A percentile compares a stretch with the other conserved stretches of the same genome.
phyloP scores from a whole-genome alignment of 2,888 invertebrate species.

The Temnothorax ravouxi region DNA sequence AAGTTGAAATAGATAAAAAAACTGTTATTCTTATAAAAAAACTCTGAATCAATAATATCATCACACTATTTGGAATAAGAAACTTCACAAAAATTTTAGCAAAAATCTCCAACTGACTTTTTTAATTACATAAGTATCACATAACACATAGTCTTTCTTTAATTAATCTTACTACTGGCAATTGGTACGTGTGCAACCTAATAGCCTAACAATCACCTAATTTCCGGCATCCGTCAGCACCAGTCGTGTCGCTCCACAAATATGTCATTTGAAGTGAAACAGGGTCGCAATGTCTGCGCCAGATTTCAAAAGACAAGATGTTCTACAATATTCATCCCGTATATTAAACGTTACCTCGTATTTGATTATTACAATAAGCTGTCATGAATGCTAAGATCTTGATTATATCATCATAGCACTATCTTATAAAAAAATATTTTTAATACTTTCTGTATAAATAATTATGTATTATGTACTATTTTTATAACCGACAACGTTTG shows the following conservation, averaged over 20 bases:
- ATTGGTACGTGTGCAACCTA: slow-evolving; percentile 56
- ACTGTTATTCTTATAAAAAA: too few species aligned
- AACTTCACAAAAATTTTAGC: background rate
- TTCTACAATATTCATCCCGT: background rate
- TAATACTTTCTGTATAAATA: background rate
- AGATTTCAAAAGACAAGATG: background rate
- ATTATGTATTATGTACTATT: too few species aligned
- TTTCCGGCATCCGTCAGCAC: slow-evolving; percentile 59
- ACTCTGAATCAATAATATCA: background rate
- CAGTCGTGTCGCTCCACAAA: slow-evolving; percentile 60
- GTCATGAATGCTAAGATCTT: background rate
- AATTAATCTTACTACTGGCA: slow-evolving; percentile 30
- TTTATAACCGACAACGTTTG: too few species aligned
- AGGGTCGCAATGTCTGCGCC: slow-evolving; percentile 22
- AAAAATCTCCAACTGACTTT: background rate
- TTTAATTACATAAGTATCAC: background rate
- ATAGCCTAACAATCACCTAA: slow-evolving; percentile 66
- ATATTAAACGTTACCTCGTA: background rate
- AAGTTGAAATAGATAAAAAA: background rate
- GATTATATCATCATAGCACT: background rate
- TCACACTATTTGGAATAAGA: background rate
- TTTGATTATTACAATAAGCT: background rate
- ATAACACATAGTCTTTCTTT: background rate
- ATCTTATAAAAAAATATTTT: background rate
- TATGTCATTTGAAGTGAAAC: slow-evolving; percentile 55